Conservation (phyloP, 2,888 invertebrate genomes). For the Apamea sordens region DNA sequence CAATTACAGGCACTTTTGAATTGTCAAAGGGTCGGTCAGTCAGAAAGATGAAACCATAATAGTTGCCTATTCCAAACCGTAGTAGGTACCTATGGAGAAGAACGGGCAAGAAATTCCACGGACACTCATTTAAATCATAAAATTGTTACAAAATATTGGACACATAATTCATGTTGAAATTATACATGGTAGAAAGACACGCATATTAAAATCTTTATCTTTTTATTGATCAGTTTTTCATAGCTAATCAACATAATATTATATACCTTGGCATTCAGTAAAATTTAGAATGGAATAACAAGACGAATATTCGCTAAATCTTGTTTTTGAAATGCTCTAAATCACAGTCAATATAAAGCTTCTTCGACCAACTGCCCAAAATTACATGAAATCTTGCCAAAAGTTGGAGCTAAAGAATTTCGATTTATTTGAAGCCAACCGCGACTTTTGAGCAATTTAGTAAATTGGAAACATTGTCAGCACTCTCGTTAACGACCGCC, state of each 20-base stretch:
- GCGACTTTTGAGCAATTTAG: conserved; percentile 55
- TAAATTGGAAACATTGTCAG: conserved; percentile 69
- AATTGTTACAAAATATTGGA: too few species aligned
- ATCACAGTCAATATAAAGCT: conserved; percentile 22
- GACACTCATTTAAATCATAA: too few species aligned
- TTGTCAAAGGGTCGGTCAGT: too few species aligned
- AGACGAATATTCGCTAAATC: conserved; percentile 10
- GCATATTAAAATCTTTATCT: background rate
- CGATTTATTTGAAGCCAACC: conserved; percentile 55
- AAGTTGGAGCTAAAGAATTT: conserved; percentile 45
- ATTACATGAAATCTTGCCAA: conserved; percentile 58
- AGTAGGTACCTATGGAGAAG: too few species aligned
- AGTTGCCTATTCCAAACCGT: too few species aligned
- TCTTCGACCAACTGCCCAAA: conserved; percentile 42
- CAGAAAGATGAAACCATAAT: too few species aligned
- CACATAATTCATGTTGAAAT: too few species aligned
- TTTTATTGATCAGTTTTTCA: background rate
- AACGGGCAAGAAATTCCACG: too few species aligned
- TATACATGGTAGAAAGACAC: too few species aligned
- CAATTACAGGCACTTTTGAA: too few species aligned
- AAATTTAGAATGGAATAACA: conserved; percentile 17
- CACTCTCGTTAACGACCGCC: conserved; percentile 50
- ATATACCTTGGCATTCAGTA: background rate
- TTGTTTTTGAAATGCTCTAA: conserved; percentile 7
- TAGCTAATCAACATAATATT: background rate